These are phyloP conservation scores for Mormyrus iriodes DNA, from an alignment of 2,113 vertebrate species.

Conservation along the genomic window DNA sequence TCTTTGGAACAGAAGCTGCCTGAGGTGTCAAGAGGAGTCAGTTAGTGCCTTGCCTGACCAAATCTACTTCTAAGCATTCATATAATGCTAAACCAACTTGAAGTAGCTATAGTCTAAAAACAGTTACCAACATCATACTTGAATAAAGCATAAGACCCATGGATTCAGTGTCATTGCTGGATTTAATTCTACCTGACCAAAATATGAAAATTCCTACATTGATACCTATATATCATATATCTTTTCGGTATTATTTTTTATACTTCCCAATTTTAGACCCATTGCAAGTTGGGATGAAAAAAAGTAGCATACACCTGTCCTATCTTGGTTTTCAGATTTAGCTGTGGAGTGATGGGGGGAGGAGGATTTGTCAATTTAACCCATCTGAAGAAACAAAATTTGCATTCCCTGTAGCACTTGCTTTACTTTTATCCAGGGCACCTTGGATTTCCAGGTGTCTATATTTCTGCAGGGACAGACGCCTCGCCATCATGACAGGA, in stretches of 20 bases:
- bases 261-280: not conserved
- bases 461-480: not conserved
- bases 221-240: not conserved
- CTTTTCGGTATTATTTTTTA: not conserved
- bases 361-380: not conserved
- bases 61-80: not conserved
- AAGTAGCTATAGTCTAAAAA: not conserved
- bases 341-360: not conserved
- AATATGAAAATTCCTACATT: not conserved
- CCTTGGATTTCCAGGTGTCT: not conserved
- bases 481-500: not conserved
- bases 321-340: not conserved
- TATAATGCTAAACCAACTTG: not conserved
- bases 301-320: not conserved
- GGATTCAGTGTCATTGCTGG: not conserved
- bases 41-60: not conserved
- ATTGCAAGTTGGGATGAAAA: not conserved
- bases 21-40: constrained; percentile 19
- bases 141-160: not conserved
- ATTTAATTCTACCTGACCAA: not conserved
- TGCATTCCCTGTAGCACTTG: not conserved
- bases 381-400: not conserved
- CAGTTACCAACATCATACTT: not conserved
- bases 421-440: not conserved
- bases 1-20: constrained; percentile 61